These are phyloP conservation scores for Peromyscus leucopus DNA, from an alignment of 2,113 vertebrate species.

Conservation along the genomic window DNA sequence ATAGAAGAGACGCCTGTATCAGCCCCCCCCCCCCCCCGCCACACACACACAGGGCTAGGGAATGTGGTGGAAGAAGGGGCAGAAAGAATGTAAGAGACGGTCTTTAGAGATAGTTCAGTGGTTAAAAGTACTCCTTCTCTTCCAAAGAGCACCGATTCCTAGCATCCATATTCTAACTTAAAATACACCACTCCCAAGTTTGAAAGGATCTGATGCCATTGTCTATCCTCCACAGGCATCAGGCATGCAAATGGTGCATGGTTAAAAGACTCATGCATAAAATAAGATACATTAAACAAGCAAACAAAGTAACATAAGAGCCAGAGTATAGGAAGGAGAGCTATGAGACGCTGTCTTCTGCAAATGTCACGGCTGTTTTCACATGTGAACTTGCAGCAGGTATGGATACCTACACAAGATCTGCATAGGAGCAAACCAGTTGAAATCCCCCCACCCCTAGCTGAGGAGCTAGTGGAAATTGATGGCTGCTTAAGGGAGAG, in stretches of 20 bases:
- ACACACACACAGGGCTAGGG: background rate
- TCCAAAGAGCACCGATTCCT: background rate
- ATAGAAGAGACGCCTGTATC: background rate
- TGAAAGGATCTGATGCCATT: too few relatives aligned
- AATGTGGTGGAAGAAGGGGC: background rate
- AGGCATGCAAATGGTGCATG: too few relatives aligned
- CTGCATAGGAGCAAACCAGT: background rate
- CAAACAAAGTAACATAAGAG: background rate
- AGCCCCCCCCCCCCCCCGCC: rapidly evolving
- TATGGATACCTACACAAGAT: background rate
- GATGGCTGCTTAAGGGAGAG: background rate
- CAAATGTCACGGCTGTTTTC: background rate
- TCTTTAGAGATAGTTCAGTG: background rate
- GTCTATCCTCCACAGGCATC: background rate
- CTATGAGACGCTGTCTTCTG: background rate
- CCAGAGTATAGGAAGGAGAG: background rate
- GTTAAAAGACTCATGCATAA: background rate
- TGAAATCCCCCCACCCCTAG: background rate
- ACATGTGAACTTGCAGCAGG: background rate
- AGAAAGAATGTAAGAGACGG: background rate
- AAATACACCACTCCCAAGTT: too few relatives aligned
- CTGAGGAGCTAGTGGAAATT: background rate
- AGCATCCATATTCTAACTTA: too few relatives aligned
- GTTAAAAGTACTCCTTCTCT: background rate
- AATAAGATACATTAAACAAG: background rate